phyloP scores from a whole-genome alignment of 2,113 vertebrate species.

The Sinocyclocheilus anshuiensis region DNA sequence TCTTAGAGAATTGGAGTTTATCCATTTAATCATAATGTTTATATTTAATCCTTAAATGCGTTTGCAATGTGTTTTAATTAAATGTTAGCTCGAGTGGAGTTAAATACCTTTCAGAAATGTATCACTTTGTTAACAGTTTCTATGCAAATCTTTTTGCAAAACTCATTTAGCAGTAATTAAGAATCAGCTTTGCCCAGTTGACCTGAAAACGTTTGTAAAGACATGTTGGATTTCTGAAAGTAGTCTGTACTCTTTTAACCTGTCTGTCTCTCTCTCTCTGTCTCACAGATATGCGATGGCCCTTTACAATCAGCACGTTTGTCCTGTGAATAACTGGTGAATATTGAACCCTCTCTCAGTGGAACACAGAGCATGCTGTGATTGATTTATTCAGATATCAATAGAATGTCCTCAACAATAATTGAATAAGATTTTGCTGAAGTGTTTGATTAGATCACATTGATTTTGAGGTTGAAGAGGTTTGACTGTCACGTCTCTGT shows the following conservation, averaged over 20 bases:
- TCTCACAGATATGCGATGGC: constrained; percentile 84
- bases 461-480: not conserved
- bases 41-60: not conserved
- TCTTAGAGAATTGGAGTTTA: not conserved
- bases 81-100: not conserved
- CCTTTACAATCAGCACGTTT: constrained; percentile 87
- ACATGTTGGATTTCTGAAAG: not conserved
- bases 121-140: not conserved
- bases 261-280: not conserved
- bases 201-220: not conserved
- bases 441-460: constrained; percentile 9
- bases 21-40: not conserved
- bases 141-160: not conserved
- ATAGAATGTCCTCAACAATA: not conserved
- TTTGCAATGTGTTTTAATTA: not conserved
- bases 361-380: not conserved
- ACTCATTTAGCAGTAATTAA: not conserved
- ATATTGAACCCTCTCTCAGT: not conserved
- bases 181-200: not conserved
- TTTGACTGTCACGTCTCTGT: not conserved
- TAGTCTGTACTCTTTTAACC: not conserved
- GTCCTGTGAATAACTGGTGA: constrained; percentile 88
- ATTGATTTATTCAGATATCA: constrained; percentile 19
- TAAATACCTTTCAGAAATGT: not conserved
- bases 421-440: not conserved